Base-by-base conservation (phyloP, 1,140 invertebrate species). In the Octopus sinensis region DNA sequence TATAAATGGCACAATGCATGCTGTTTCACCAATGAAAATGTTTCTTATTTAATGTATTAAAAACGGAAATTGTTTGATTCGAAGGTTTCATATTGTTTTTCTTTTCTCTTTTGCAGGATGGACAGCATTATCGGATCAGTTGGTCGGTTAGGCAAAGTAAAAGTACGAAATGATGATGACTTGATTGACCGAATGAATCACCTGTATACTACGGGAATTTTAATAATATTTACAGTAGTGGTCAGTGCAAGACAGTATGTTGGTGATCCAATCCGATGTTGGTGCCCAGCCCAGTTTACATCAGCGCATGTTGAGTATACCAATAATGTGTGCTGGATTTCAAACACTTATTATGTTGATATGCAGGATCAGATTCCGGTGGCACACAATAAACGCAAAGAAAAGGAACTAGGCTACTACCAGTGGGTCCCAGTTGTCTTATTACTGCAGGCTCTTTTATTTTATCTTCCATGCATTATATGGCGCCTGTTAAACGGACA, bases 351-450 rank as follows among this genome's bases (percentile, higher is more conserved):
- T 83, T 92, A 90, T 84, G 88, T 92, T 73, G 86, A 86, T n/a
- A 85, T 88, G 81, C 83, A 88, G 56, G 85, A 87, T 54, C 76
- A 82, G n/a, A 86, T 90, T 9, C 85, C 85, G 23, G 68, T 84
- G 23, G 84, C 88, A 81, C 84, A 86, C 52, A 79, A 84, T 68
- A 83, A 86, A 30, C 82, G 86, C 5, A 83, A 85, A 77, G 87
- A 88, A 53, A 87, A 86, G 71, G 86, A 90, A 81, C 84, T 91
- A 76, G 88, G 88, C 80, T 93, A 93, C 84, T 93, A 93, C 85
- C 92, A 93, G 84, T 93, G 92, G 92, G 91, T 92, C 6, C 92
- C 92, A 6, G 90, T 93, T 53, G 92, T 93, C 82, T 85, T 93
- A 13, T 84, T 92, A 52, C 87, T 92, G 4, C 92, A 93, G 87